Percentiles rank a stretch among this genome's conserved stretches.
These are phyloP conservation scores for Tapera naevia DNA, from an alignment of 2,797 vertebrate genomes.

Conservation along the genomic window DNA sequence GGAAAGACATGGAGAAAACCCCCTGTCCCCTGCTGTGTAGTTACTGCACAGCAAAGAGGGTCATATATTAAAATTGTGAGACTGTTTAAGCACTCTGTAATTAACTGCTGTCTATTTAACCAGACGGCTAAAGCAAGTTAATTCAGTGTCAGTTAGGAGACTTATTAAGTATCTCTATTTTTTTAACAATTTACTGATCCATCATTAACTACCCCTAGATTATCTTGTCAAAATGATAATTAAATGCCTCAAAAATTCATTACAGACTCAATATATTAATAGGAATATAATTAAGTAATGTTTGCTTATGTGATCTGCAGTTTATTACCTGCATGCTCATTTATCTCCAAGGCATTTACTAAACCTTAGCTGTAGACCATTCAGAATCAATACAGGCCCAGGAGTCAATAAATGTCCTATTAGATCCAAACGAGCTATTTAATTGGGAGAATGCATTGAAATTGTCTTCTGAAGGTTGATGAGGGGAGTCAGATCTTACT, in stretches of 20 bases:
- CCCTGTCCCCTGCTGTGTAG: neutral
- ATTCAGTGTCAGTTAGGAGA: constrained; percentile 74
- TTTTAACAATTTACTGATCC: constrained; percentile 74
- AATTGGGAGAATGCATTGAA: constrained; percentile 49
- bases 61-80: constrained; percentile 68
- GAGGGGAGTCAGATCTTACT: neutral
- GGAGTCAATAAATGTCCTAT: constrained; percentile 71
- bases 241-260: constrained; percentile 80
- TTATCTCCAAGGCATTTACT: constrained; percentile 73
- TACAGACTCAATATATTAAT: constrained; percentile 74
- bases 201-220: constrained; percentile 78
- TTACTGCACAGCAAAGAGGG: constrained; percentile 47
- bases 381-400: constrained; percentile 71
- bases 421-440: constrained; percentile 65
- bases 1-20: neutral
- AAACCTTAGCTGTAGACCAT: constrained; percentile 59
- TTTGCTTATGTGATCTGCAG: constrained; percentile 74
- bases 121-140: constrained; percentile 72
- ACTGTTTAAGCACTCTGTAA: constrained; percentile 71
- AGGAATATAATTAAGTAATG: constrained; percentile 79
- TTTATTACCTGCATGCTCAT: constrained; percentile 77
- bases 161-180: constrained; percentile 71
- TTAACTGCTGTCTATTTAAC: constrained; percentile 77
- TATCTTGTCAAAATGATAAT: constrained; percentile 81
- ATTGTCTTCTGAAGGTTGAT: neutral